Conservation (phyloP, 2,797 vertebrate genomes). For the Huso huso region DNA sequence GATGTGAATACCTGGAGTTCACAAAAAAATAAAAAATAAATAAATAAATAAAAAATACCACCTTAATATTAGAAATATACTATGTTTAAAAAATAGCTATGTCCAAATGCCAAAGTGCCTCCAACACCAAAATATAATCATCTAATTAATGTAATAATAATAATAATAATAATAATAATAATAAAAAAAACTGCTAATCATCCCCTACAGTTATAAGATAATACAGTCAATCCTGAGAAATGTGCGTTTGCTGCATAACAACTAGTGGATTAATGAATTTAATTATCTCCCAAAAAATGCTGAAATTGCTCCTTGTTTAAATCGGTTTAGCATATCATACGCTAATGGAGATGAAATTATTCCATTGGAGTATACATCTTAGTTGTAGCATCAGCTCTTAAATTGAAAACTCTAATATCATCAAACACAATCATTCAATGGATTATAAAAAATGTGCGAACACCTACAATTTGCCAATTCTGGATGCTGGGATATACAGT, state of each 20-base stretch:
- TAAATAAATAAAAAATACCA: too few relatives aligned
- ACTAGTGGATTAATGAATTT: constrained; percentile 49
- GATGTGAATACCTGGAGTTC: too few relatives aligned
- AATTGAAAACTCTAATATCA: background rate
- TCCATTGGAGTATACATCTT: constrained; percentile 8
- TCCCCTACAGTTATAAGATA: constrained; percentile 57
- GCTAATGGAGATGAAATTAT: constrained; percentile 42
- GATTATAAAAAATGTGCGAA: too few relatives aligned
- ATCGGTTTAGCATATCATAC: constrained; percentile 46
- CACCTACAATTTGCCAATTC: too few relatives aligned
- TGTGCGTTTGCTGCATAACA: constrained; percentile 46
- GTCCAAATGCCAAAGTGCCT: too few relatives aligned
- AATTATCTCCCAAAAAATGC: constrained; percentile 49
- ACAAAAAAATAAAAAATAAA: too few relatives aligned
- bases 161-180: too few relatives aligned
- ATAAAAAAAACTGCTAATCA: constrained; percentile 53
- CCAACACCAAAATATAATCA: too few relatives aligned
- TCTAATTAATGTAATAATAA: too few relatives aligned
- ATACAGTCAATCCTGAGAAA: constrained; percentile 56
- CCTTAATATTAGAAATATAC: too few relatives aligned
- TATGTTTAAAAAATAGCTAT: too few relatives aligned
- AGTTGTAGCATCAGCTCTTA: background rate
- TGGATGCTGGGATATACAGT: too few relatives aligned
- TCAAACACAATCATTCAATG: background rate
- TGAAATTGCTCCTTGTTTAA: constrained; percentile 44